Evolutionary conservation across 2,797 vertebrate species (phyloP).

Genomic region (Brachyrhaphis roseni): DNA sequence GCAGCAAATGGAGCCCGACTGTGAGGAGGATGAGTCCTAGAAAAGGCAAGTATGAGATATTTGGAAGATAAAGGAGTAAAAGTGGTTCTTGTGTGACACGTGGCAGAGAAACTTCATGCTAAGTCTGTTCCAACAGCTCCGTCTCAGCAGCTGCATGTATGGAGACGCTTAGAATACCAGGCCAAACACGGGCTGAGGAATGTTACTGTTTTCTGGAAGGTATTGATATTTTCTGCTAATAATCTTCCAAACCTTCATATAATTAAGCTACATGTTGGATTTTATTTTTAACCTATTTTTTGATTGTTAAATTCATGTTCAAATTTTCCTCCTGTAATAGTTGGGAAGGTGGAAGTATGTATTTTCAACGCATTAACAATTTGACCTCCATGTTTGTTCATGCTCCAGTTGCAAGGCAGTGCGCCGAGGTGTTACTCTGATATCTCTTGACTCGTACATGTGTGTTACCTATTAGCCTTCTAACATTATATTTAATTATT

Average conservation of each 20-base stretch:
- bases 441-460: background rate
- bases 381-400: background rate
- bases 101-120: background rate
- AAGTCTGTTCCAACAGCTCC: slow-evolving; percentile 73
- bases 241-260: background rate
- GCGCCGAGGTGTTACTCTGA: background rate
- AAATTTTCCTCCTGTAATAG: background rate
- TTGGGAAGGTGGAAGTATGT: background rate
- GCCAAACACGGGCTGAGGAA: slow-evolving; percentile 36
- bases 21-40: slow-evolving; percentile 77
- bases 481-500: background rate
- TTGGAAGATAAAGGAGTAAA: background rate
- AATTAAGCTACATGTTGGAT: background rate
- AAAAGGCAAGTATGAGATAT: slow-evolving; percentile 72
- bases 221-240: slow-evolving; percentile 45
- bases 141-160: slow-evolving; percentile 71
- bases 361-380: background rate
- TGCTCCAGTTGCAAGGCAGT: background rate
- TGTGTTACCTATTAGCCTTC: background rate
- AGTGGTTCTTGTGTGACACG: background rate
- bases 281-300: background rate
- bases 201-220: slow-evolving; percentile 87
- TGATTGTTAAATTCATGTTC: background rate
- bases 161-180: slow-evolving; percentile 72
- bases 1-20: slow-evolving; percentile 87